These are phyloP conservation scores for Calephelis nemesis DNA, from an alignment of 1,140 invertebrate species.

Conservation along the genomic window DNA sequence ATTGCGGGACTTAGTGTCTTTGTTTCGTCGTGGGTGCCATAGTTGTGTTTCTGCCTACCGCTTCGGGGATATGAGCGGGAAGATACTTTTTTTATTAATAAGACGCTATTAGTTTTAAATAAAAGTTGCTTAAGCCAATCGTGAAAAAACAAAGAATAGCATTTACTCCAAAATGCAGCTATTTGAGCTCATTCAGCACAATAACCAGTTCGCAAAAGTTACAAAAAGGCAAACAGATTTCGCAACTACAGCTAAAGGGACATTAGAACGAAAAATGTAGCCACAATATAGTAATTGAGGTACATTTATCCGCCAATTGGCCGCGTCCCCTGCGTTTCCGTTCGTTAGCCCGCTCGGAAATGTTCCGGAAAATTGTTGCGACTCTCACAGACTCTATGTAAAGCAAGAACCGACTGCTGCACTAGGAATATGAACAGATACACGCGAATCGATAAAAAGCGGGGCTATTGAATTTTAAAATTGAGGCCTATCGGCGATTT, in stretches of 20 bases:
- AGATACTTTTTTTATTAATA: not conserved
- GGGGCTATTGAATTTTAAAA: slow-evolving; percentile 27
- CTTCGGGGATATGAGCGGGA: not conserved
- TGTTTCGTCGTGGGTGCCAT: too few relatives aligned
- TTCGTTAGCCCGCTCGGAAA: slow-evolving; percentile 62
- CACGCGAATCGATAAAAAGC: slow-evolving; percentile 6
- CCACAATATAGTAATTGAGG: slow-evolving; percentile 66
- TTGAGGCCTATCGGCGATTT: too few relatives aligned
- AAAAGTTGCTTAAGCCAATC: too few relatives aligned
- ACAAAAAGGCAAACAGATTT: slow-evolving; percentile 22
- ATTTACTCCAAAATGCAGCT: slow-evolving; percentile 1
- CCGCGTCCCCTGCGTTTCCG: slow-evolving; percentile 58
- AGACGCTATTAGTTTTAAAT: too few relatives aligned
- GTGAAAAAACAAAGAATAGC: not conserved
- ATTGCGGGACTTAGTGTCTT: not conserved
- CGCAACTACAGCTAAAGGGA: slow-evolving; percentile 31
- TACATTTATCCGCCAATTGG: slow-evolving; percentile 69
- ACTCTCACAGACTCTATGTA: slow-evolving; percentile 27
- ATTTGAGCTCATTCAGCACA: slow-evolving; percentile 3
- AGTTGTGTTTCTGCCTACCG: not conserved
- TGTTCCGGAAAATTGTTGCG: slow-evolving; percentile 67
- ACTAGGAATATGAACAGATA: slow-evolving; percentile 19
- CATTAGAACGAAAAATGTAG: slow-evolving; percentile 57
- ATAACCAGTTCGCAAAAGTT: slow-evolving; percentile 6
- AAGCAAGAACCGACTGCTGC: slow-evolving; percentile 11